Conservation (phyloP, 2,113 vertebrate genomes). For the Aix galericulata region DNA sequence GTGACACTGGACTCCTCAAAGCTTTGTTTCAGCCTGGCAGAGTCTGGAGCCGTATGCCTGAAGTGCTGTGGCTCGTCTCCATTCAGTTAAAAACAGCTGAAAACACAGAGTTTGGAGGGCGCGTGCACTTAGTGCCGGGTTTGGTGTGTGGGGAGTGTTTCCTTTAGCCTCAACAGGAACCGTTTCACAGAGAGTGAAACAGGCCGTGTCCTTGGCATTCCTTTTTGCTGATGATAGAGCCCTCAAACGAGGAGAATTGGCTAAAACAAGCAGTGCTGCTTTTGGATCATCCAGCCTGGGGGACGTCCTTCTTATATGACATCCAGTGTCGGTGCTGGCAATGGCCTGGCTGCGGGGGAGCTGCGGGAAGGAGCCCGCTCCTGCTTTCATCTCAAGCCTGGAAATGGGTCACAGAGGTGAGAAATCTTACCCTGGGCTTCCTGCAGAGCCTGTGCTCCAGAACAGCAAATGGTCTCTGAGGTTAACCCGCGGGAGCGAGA, state of each 20-base stretch:
- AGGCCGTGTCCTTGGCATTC: constrained; percentile 1
- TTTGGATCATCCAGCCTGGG: rapidly evolving
- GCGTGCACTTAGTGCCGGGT: neutral
- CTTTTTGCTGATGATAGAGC: neutral
- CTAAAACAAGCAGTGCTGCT: neutral
- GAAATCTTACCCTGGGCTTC: neutral
- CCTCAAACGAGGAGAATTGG: neutral
- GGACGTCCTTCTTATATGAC: rapidly evolving
- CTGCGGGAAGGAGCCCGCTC: neutral
- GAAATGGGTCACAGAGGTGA: neutral
- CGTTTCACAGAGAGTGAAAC: neutral
- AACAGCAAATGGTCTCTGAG: neutral
- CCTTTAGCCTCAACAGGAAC: neutral
- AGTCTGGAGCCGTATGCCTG: neutral
- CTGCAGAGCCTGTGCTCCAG: neutral
- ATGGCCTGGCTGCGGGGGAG: rapidly evolving
- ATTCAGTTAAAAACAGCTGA: neutral
- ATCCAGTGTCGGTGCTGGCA: neutral
- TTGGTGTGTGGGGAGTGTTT: neutral
- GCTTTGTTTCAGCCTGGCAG: neutral
- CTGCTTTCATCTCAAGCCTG: neutral
- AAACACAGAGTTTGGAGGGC: neutral
- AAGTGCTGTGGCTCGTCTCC: neutral
- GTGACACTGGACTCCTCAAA: neutral
- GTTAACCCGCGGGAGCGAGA: neutral